Evolutionary conservation across 2,888 invertebrate genomes (phyloP), one percentile per base, ranked within the genome.

Genomic region (Dione juno): DNA sequence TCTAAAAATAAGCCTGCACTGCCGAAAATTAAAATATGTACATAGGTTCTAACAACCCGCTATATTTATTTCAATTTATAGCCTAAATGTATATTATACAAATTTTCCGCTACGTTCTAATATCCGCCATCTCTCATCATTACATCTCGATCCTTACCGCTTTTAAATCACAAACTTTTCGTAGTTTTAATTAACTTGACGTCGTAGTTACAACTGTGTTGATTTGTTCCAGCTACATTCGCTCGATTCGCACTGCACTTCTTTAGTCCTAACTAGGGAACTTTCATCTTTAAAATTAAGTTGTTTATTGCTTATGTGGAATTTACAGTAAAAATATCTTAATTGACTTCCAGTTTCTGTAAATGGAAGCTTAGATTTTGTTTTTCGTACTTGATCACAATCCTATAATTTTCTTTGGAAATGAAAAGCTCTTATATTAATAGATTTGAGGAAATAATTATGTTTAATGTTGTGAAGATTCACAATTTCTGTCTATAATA

Each of bases 101-200:
- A 28, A 5, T 10, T 61, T 45, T 28, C 6, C 45, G 57, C 37
- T 37, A 54, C 54, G n/a, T 54, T 35, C 43, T 16, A 35, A 37
- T 16, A 16, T 40, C 70, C 71, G 70, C 73, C 70, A 14, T 40
- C 58, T 40, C 72, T 14, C 19, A 59, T 28, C n/a, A 16, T 43
- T 64, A 66, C n/a, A 57, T 37, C 37, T 52, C 65, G 71, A 70
- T 68, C 71, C 67, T 69, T 66, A 66, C 74, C 78, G 83, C 84
- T 86, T 89, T 88, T 85, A 89, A 91, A 89, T 88, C 87, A 83
- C 81, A 76, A 89, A 91, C 89, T 89, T 89, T 90, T 88, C 85
- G 82, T 84, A 83, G 88, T 92, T 92, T 92, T 91, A 92, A 92
- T 92, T 92, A 92, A 92, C 84, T 91, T 86, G 87, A 89, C 88